Evolutionary conservation across 2,888 invertebrate species (phyloP).

Genomic region (Tortrix viridana): DNA sequence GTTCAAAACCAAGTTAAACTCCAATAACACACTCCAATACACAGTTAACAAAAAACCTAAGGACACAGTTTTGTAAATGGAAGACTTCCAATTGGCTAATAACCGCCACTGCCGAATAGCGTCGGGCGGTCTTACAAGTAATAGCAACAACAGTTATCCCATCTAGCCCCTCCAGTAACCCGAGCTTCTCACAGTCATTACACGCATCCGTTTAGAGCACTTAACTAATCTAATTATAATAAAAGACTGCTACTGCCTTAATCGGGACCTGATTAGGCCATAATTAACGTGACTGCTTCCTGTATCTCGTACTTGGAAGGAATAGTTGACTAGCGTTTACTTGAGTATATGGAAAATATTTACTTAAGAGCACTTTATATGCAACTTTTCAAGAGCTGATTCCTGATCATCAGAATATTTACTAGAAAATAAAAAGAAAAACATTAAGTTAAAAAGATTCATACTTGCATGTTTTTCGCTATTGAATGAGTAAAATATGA

Average conservation of each 20-base stretch:
- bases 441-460: too few relatives aligned
- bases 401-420: background rate
- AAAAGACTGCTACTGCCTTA: constrained; percentile 30
- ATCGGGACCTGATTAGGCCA: constrained; percentile 26
- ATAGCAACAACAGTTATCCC: constrained; percentile 1
- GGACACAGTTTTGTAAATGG: too few relatives aligned
- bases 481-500: too few relatives aligned
- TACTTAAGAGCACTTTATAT: background rate
- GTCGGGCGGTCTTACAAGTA: background rate
- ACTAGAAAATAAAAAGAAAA: too few relatives aligned
- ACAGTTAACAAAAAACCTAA: too few relatives aligned
- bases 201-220: constrained; percentile 31
- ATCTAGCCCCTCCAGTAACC: constrained; percentile 11
- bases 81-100: too few relatives aligned
- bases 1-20: too few relatives aligned
- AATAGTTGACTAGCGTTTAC: background rate
- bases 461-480: too few relatives aligned
- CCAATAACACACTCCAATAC: too few relatives aligned
- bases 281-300: constrained; percentile 29
- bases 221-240: constrained; percentile 34
- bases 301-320: constrained; percentile 5
- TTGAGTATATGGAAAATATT: constrained; percentile 7
- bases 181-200: constrained; percentile 20
- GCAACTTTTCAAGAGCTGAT: background rate
- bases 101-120: too few relatives aligned